Conservation (phyloP, 2,797 vertebrate species). For the Melanotaenia pygmaea region DNA sequence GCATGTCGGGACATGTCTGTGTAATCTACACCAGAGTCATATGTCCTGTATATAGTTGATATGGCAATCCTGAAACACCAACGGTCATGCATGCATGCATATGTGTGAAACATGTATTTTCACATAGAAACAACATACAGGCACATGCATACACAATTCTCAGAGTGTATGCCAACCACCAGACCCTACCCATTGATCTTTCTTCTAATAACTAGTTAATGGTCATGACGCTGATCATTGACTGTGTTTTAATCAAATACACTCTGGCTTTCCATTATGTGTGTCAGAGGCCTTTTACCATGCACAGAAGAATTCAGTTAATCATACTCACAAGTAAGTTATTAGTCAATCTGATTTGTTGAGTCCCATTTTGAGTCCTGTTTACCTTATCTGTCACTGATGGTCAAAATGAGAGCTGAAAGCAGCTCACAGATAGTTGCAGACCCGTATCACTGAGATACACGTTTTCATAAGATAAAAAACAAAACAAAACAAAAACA, state of each 20-base stretch:
- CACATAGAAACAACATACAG: constrained; percentile 1
- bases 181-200: constrained; percentile 49
- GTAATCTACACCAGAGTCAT: constrained; percentile 52
- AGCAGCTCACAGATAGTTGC: neutral
- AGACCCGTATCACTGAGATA: neutral
- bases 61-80: constrained; percentile 18
- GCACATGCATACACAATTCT: constrained; percentile 1
- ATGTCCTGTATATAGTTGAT: constrained; percentile 35
- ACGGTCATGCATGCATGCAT: neutral
- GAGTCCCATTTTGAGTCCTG: constrained; percentile 21
- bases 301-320: constrained; percentile 26
- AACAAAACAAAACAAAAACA: neutral
- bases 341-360: constrained; percentile 29
- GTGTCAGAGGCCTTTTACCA: constrained; percentile 35
- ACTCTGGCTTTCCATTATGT: constrained; percentile 56
- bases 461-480: neutral
- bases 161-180: constrained; percentile 45
- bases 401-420: neutral
- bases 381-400: constrained; percentile 9
- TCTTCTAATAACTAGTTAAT: constrained; percentile 68
- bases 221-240: constrained; percentile 56
- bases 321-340: constrained; percentile 41
- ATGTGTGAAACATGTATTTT: neutral
- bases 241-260: constrained; percentile 66
- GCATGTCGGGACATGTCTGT: constrained; percentile 70